These are phyloP conservation scores for Notamacropus eugenii DNA, from an alignment of 2,797 vertebrate genomes.

Conservation along the genomic window DNA sequence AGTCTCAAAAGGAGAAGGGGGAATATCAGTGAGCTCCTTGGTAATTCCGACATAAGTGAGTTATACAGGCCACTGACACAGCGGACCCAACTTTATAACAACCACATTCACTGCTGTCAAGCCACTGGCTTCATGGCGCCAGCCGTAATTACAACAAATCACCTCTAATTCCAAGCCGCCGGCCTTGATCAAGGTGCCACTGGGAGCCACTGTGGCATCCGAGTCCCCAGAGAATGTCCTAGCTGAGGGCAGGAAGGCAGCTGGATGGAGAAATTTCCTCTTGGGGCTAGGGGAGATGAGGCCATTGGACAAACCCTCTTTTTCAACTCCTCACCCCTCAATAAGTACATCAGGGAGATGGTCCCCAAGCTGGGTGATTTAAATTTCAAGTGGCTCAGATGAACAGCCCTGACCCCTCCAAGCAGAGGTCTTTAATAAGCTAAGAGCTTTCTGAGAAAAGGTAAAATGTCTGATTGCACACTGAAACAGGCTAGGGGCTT, in stretches of 20 bases:
- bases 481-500: background rate
- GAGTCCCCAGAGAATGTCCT: constrained; percentile 81
- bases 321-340: constrained; percentile 49
- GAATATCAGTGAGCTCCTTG: constrained; percentile 86
- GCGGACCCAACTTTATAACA: constrained; percentile 87
- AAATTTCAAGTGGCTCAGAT: constrained; percentile 57
- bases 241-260: constrained; percentile 73
- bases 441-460: constrained; percentile 35
- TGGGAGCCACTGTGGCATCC: constrained; percentile 79
- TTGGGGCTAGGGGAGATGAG: constrained; percentile 34
- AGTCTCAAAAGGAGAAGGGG: constrained; percentile 82
- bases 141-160: constrained; percentile 88
- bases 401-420: constrained; percentile 3
- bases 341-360: background rate
- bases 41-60: constrained; percentile 86
- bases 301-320: constrained; percentile 40
- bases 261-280: constrained; percentile 13
- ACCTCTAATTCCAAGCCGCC: constrained; percentile 88
- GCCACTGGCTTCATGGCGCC: constrained; percentile 86
- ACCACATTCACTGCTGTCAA: constrained; percentile 87
- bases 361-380: constrained; percentile 52
- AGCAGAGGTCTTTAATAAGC: constrained; percentile 44
- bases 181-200: constrained; percentile 87
- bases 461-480: constrained; percentile 14
- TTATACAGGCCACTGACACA: constrained; percentile 88